A percentile compares a stretch with the other conserved stretches of the same genome.
Evolutionary conservation across 2,113 vertebrate species (phyloP).

Genomic region (Petaurus breviceps): DNA sequence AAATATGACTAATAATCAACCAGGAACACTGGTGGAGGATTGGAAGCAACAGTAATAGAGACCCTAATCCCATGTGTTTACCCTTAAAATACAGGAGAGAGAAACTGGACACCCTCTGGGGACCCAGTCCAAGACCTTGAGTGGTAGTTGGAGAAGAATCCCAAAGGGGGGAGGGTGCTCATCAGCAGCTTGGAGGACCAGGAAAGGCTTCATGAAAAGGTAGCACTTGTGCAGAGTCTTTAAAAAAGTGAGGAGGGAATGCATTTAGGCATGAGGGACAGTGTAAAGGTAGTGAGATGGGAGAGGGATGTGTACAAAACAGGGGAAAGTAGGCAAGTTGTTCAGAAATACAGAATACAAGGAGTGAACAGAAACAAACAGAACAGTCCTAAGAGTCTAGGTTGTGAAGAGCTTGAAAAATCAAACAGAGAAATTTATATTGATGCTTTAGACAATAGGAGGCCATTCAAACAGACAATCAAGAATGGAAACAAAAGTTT

Average conservation of each 20-base stretch:
- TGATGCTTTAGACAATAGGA: too few relatives aligned
- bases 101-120: too few relatives aligned
- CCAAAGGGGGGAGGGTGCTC: background rate
- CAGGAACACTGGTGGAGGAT: background rate
- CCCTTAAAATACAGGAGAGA: background rate
- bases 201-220: background rate
- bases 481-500: background rate
- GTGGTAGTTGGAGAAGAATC: background rate
- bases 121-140: background rate
- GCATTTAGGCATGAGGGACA: background rate
- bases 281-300: background rate
- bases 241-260: background rate
- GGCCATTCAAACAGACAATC: background rate
- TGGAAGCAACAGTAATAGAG: background rate
- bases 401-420: background rate
- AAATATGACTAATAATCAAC: background rate
- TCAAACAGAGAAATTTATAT: background rate
- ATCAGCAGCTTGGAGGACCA: background rate
- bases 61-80: background rate
- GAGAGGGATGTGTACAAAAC: background rate
- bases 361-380: background rate
- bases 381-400: background rate
- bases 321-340: background rate
- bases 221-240: background rate
- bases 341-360: background rate